Evolutionary conservation across 37 sponge, comb jelly and placozoan genomes (phyloP).

Genomic region (Halisarca cf. caerulea): DNA sequence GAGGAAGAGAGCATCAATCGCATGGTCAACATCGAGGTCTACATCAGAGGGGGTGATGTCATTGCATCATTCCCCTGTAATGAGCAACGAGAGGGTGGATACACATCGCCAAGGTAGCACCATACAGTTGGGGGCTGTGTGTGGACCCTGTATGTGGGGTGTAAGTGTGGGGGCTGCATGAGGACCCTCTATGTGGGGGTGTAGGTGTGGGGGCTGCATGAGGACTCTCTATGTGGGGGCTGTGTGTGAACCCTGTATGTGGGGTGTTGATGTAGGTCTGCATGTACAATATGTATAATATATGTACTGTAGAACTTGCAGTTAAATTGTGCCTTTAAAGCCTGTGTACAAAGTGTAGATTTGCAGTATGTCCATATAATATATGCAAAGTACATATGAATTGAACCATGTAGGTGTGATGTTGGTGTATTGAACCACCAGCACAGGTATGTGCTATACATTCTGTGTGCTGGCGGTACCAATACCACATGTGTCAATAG

Average conservation of each 20-base stretch:
- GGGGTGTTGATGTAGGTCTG: constrained; percentile 5
- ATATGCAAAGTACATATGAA: too few relatives aligned
- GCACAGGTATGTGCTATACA: too few relatives aligned
- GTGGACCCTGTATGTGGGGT: constrained; percentile 6
- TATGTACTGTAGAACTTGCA: too few relatives aligned
- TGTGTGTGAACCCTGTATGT: constrained; percentile 18
- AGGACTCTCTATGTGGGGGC: too few relatives aligned
- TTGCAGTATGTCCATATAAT: too few relatives aligned
- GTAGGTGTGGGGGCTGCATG: constrained; percentile 5
- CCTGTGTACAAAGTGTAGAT: too few relatives aligned
- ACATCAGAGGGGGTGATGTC: constrained; percentile 70
- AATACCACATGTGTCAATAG: background rate
- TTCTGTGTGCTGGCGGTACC: background rate
- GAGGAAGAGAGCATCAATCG: constrained; percentile 66
- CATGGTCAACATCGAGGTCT: constrained; percentile 81
- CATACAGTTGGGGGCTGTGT: background rate
- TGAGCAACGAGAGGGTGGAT: constrained; percentile 61
- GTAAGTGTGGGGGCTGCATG: background rate
- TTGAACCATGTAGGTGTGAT: too few relatives aligned
- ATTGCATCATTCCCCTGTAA: constrained; percentile 61
- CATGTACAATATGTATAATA: too few relatives aligned
- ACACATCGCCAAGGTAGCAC: constrained; percentile 14
- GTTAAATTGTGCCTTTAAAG: too few relatives aligned
- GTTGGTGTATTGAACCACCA: too few relatives aligned
- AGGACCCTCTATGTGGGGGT: background rate